Conservation (phyloP, 2,113 vertebrate species). For the Sarotherodon lohbergeri region DNA sequence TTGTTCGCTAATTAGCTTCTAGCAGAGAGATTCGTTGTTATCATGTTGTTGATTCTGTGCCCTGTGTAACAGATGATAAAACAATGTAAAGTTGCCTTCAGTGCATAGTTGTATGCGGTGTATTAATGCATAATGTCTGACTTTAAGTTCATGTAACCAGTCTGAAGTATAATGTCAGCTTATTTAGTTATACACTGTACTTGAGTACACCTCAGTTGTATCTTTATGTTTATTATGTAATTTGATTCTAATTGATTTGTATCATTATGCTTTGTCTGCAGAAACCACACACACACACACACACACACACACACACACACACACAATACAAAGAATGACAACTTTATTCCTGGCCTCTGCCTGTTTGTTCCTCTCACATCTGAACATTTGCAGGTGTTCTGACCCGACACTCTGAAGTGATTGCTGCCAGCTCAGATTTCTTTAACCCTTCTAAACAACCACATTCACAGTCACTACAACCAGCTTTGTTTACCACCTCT, state of each 20-base stretch:
- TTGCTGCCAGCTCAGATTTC: no score
- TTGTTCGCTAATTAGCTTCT: no score
- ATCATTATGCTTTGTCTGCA: no score
- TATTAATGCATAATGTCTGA: neutral
- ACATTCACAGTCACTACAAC: neutral
- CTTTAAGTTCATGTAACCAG: neutral
- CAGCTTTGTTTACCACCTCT: neutral
- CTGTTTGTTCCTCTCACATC: no score
- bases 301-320: no score
- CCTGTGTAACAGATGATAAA: neutral
- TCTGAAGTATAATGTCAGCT: neutral
- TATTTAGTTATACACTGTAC: neutral
- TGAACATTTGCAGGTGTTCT: no score
- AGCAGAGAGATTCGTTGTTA: neutral
- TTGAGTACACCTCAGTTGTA: neutral
- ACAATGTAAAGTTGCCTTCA: neutral
- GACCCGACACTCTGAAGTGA: no score
- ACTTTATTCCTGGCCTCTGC: no score
- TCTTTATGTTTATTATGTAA: neutral
- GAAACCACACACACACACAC: no score
- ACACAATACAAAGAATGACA: no score
- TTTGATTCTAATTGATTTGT: neutral
- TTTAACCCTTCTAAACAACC: neutral
- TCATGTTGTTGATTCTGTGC: neutral
- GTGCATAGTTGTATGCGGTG: neutral